Conservation (phyloP, 1,140 invertebrate species). For the Lineus longissimus region DNA sequence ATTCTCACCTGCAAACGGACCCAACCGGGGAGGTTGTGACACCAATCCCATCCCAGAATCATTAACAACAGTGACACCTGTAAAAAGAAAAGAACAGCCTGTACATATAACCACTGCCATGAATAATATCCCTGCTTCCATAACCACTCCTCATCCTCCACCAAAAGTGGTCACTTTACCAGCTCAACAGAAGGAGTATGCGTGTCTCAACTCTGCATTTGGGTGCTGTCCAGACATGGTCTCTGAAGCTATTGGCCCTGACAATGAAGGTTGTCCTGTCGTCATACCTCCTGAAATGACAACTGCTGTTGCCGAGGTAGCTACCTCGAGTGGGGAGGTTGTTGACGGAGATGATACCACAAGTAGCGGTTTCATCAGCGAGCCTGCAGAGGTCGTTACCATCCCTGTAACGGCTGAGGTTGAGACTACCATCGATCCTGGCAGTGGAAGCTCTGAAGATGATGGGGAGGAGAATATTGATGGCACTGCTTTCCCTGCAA, state of each 20-base stretch:
- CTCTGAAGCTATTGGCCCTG: slow-evolving; percentile 68
- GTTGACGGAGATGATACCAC: not conserved
- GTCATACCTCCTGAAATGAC: not conserved
- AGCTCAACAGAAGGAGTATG: too few species aligned
- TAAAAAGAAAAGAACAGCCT: too few species aligned
- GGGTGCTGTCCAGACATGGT: slow-evolving; percentile 82
- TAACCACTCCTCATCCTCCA: too few species aligned
- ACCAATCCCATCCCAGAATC: slow-evolving; percentile 44
- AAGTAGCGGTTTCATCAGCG: too few species aligned
- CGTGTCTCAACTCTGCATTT: slow-evolving; percentile 46
- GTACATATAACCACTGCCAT: not conserved
- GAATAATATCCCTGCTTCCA: not conserved
- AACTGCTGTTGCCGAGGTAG: too few species aligned
- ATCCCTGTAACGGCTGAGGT: not conserved
- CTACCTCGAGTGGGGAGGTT: too few species aligned
- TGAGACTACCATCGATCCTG: not conserved
- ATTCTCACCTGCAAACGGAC: slow-evolving; percentile 15
- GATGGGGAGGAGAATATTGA: not conserved
- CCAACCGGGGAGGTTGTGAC: slow-evolving; percentile 18
- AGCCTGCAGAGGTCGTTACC: too few species aligned
- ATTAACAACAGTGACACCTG: slow-evolving; percentile 46
- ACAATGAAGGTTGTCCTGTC: slow-evolving; percentile 53
- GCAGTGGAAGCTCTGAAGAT: too few species aligned
- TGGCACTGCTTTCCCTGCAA: slow-evolving; percentile 64
- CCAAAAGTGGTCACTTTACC: too few species aligned